These are phyloP conservation scores for Caenorhabditis becei DNA, from an alignment of 2,888 invertebrate genomes.

Conservation along the genomic window DNA sequence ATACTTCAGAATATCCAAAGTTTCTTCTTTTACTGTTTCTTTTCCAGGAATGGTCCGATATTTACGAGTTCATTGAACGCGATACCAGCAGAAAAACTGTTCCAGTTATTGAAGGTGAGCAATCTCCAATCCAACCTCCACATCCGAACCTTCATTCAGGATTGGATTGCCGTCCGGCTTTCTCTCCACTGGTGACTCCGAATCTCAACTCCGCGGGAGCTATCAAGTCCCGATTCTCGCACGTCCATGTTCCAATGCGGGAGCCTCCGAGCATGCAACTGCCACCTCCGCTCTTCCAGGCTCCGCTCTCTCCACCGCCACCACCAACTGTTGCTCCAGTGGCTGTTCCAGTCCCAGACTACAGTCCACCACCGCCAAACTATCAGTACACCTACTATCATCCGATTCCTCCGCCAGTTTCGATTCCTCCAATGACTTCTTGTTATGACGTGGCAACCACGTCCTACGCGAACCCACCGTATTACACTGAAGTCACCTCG, in stretches of 20 bases:
- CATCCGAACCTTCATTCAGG: not conserved
- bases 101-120: constrained; percentile 30
- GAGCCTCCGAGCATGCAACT: constrained; percentile 54
- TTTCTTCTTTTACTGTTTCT: too few species aligned
- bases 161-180: constrained; percentile 18
- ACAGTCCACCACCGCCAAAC: constrained; percentile 36
- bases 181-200: constrained; percentile 56
- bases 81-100: constrained; percentile 36
- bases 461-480: constrained; percentile 41
- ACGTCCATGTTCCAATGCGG: constrained; percentile 13
- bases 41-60: constrained; percentile 56
- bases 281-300: constrained; percentile 41
- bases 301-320: constrained; percentile 21
- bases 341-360: constrained; percentile 11
- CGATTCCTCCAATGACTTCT: constrained; percentile 32
- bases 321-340: constrained; percentile 16
- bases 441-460: constrained; percentile 42
- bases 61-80: constrained; percentile 52
- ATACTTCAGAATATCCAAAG: too few species aligned
- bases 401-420: constrained; percentile 23
- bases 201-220: constrained; percentile 32
- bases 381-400: constrained; percentile 45
- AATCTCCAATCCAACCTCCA: not conserved
- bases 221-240: constrained; percentile 12
- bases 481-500: constrained; percentile 34